phyloP scores from a whole-genome alignment of 2,888 invertebrate species.

The Leucophora obtusa region DNA sequence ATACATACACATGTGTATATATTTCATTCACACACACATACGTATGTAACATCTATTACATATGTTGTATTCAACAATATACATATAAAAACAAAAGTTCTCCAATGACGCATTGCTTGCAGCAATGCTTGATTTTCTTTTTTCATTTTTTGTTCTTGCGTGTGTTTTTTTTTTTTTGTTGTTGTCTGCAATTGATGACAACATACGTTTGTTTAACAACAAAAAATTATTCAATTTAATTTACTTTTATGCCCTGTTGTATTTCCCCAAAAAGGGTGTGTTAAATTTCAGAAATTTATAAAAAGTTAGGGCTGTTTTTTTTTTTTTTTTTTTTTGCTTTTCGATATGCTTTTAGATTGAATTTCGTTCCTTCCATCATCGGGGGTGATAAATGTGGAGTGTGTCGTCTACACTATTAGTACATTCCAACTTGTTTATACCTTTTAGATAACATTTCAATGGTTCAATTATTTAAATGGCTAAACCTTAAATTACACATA shows the following conservation, averaged over 20 bases:
- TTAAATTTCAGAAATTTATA: conserved; percentile 22
- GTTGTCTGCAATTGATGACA: conserved; percentile 56
- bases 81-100: conserved; percentile 7
- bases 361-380: neutral
- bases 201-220: conserved; percentile 29
- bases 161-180: neutral
- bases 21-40: neutral
- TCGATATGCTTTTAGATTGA: neutral
- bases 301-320: conserved; percentile 7
- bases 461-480: conserved; percentile 59
- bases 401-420: conserved; percentile 11
- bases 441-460: conserved; percentile 28
- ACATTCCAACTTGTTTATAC: conserved; percentile 14
- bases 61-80: neutral
- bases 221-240: conserved; percentile 35
- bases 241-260: conserved; percentile 8
- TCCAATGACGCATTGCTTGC: conserved; percentile 22
- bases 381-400: neutral
- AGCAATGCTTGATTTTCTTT: conserved; percentile 25
- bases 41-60: neutral
- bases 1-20: conserved; percentile 6
- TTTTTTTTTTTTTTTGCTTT: neutral
- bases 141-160: neutral
- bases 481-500: conserved; percentile 57
- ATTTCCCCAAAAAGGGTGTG: conserved; percentile 23